Evolutionary conservation across 2,888 invertebrate genomes (phyloP), one percentile per base, ranked within the genome.

Genomic region (Spisula subtruncata): DNA sequence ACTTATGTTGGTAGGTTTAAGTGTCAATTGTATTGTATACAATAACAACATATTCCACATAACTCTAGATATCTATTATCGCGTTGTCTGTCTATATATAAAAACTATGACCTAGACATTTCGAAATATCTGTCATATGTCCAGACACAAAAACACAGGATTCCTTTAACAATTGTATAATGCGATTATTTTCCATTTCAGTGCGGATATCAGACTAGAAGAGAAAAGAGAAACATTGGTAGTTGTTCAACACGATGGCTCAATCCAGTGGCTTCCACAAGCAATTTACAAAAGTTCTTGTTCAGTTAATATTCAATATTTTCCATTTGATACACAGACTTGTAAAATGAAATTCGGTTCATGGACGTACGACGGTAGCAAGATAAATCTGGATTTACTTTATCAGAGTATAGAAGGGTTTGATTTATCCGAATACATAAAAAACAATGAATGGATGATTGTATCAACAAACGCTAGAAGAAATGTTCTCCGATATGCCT

Each of bases 371-470:
- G 96, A 96, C 91, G 96, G 96, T 6, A 95, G 94, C 87, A 96
- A 96, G 88, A 92, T 96, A 20, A 95, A 95, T 89, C 93, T 96
- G 6, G 90, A 93, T 75, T 90, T 94, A 10, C 54, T 92, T 0
- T 92, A 93, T 46, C 85, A 94, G 80, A 91, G 92, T 48, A 89
- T 85, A 41, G 91, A 91, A 14, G 95, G 94, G 5, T 95, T 96
- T 87, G 96, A 96, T 82, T 91, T 95, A 86, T 95, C 94, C 1
- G 96, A 96, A 90, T 97, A 97, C 89, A 94, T 96, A 18, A 81
- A 90, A 48, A 97, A 41, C 41, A 97, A 97, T 93, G 97, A 97
- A 92, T 97, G 97, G 97, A 94, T 95, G 35, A 95, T 97, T n/a
- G 84, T 96, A 32, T 92, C 92, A 8, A 94, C 95, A 14, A 94